Base-by-base conservation (phyloP, 2,888 invertebrate species). In the Fragum fragum region DNA sequence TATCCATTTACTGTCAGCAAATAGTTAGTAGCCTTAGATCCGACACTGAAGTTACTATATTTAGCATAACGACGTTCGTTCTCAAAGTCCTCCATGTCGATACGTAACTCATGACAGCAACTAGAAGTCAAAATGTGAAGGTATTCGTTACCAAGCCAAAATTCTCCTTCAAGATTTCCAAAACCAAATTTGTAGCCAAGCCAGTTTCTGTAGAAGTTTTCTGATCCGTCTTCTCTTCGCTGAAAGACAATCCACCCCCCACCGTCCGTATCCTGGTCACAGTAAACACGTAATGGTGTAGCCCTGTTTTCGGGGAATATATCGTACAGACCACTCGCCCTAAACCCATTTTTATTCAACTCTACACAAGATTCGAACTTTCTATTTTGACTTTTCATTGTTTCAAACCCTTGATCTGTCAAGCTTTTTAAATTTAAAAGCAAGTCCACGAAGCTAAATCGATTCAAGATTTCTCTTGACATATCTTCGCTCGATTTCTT, bases 221-320 rank as follows among this genome's bases (percentile, higher is more conserved):
- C 78, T 1, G 66, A 23, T 9, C 82, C 82, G 39, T 82, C 66
- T 53, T 57, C 23, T 42, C 82, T 23, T 3, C 82, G 42, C 32
- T 82, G 82, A 28, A 82, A 79, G 11, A 87, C 85, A 14, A 74
- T 78, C 87, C 87, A 87, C 0, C 87, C 85, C 0, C 85, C 87
- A 2, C 81, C 83, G 36, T 87, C 85, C 1, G 78, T 81, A 6
- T 72, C 73, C 74, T 79, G 77, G 29, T 87, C 83, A 76, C 87
- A 87, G 53, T 63, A 81, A 3, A 85, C 85, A 18, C 63, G 23
- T 18, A 73, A 26, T 9, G 73, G 73, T 29, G 63, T 26, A 11
- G 47, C 9, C n/a, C 61, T 42, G 5, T n/a, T 32, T 5, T 63
- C 53, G 1, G 73, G 73, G 32, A 63, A 73, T 42, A 73, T 47